Evolutionary conservation across 1,140 invertebrate species (phyloP), one percentile per base, ranked within the genome.

Genomic region (Manduca sexta): DNA sequence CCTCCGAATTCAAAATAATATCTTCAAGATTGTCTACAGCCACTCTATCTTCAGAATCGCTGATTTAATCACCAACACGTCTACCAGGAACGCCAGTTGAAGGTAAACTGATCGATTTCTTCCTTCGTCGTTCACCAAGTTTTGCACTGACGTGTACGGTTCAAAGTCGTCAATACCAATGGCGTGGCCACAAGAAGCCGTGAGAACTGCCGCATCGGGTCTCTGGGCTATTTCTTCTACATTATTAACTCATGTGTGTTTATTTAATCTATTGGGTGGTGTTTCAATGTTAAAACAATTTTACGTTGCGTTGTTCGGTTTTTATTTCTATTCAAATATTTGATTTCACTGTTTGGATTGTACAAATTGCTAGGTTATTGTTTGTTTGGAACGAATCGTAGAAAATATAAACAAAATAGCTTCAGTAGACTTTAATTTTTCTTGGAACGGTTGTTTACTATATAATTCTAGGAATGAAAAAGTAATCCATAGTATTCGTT

Each of bases 121-220:
- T 56, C 64, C 60, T 68, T 35, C 64, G 47, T 54, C 61, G 55
- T 47, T 44, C 60, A 45, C 57, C 45, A 54, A 60, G 39, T 67
- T 67, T 70, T 53, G 46, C 52, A 64, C 50, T 75, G 71, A 75
- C 77, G 77, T 75, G 69, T 76, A 56, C 43, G 49, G 60, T 68
- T 72, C 67, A 66, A 79, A 76, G 63, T 73, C 60, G 57, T 17
- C 42, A 49, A 12, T 47, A 37, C 59, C 62, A 74, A 68, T 72
- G 43, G 48, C 45, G 18, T 45, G 40, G 5, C 31, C 26, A 33
- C 14, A 15, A 15, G n/a, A 14, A 30, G 40, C 14, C 60, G 49
- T 79, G 75, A 18, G 73, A 79, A 50, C 14, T 1, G 8, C 31
- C 75, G 71, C 16, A 16, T 73, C 71, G 29, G 38, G 41, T 21